Evolutionary conservation across 2,888 invertebrate species (phyloP).

Genomic region (Acrocyrtus sp.): DNA sequence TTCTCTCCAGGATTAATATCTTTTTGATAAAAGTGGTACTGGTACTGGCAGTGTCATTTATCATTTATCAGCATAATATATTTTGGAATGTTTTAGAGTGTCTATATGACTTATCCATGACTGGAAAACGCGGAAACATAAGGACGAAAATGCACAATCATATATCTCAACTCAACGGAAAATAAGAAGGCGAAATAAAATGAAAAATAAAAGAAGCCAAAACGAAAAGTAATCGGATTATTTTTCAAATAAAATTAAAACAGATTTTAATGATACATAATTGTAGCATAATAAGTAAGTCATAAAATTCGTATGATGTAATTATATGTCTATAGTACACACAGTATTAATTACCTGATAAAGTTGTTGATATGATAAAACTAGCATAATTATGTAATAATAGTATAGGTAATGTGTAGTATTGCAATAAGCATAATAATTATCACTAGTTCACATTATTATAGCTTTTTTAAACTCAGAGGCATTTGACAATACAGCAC

Average conservation of each 20-base stretch:
- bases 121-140: no score
- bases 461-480: constrained; percentile 1
- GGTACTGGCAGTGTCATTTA: no score
- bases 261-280: constrained; percentile 53
- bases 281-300: constrained; percentile 16
- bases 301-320: constrained; percentile 25
- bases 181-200: constrained; percentile 3
- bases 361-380: constrained; percentile 34
- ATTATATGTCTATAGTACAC: constrained; percentile 15
- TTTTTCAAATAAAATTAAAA: constrained; percentile 50
- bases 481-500: neutral
- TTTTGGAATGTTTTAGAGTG: no score
- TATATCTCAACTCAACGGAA: neutral
- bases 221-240: constrained; percentile 23
- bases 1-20: no score
- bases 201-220: constrained; percentile 30
- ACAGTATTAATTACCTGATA: no score
- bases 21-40: no score
- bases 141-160: no score
- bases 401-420: constrained; percentile 29
- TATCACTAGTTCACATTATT: constrained; percentile 48
- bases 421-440: constrained; percentile 49
- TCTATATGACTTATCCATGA: no score
- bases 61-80: no score
- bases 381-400: constrained; percentile 21